phyloP scores from a whole-genome alignment of 2,797 vertebrate genomes.

The Perodicticus potto region DNA sequence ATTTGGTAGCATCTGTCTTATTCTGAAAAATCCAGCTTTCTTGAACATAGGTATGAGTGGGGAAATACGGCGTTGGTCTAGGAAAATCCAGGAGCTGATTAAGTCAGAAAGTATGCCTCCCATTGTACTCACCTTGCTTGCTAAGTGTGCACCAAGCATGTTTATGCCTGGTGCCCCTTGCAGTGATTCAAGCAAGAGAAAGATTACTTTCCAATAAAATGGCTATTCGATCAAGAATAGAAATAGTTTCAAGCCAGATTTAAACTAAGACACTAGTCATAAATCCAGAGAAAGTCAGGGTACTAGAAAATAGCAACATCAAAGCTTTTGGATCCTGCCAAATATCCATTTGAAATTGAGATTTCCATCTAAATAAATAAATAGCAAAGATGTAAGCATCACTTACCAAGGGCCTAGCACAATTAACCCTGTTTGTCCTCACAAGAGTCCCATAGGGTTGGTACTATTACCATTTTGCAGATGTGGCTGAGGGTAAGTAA shows the following conservation, averaged over 20 bases:
- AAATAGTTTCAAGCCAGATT: not conserved
- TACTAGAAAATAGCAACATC: not conserved
- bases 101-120: not conserved
- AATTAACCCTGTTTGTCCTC: not conserved
- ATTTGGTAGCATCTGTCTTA: not conserved
- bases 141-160: rapidly evolving
- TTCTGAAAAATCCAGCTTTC: not conserved
- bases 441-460: not conserved
- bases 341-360: not conserved
- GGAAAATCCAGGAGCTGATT: not conserved
- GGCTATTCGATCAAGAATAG: not conserved
- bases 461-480: not conserved
- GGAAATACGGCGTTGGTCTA: not conserved
- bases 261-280: constrained; percentile 21
- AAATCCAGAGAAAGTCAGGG: constrained; percentile 5
- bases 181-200: constrained; percentile 6
- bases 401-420: not conserved
- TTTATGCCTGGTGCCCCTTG: not conserved
- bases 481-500: not conserved
- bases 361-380: not conserved
- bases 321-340: not conserved
- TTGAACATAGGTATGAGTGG: not conserved
- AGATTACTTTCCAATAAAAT: constrained; percentile 26
- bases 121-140: not conserved
- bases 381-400: not conserved